Evolutionary conservation across 1,140 invertebrate species (phyloP), one percentile per base, ranked within the genome.

Genomic region (Drosophila navojoa): DNA sequence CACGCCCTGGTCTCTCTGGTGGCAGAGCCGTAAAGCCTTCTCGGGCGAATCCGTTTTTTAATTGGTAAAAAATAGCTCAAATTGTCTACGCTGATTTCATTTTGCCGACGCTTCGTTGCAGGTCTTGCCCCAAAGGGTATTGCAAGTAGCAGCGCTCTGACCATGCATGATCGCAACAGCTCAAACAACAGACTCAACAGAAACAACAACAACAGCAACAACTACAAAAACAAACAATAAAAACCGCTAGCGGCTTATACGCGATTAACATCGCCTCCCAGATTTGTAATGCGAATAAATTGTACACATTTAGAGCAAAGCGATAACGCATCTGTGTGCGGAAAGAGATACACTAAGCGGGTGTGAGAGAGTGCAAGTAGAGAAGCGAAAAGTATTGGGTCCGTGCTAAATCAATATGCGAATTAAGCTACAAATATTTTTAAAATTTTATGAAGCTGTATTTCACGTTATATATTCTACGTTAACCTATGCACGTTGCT

Each of bases 261-360:
- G 72, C 79, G 84, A 89, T 80, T 79, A 72, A 75, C 79, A 89
- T 89, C 72, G 84, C 67, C 44, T 67, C 79, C 77, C 66, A 84
- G 84, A 89, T 89, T 89, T 81, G 84, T 81, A 89, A 89, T 89
- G 84, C 84, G 81, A 89, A 89, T 89, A 89, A 84, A 89, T 80
- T 84, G 67, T 80, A 76, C 67, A 80, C 71, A 80, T 89, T 89
- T 73, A 75, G 58, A 45, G 58, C 40, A 53, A 15, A 49, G 60
- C 60, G 59, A 54, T 54, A 54, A 7, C 11, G 68, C 22, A 5
- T 27, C n/a, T 25, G 4, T 16, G 59, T 25, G 16, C 0, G 29
- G 15, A 55, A 15, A 55, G 53, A 35, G 22, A 27, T 15, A 22
- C 6, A 16, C 5, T 6, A 16, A 44, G n/a, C 5, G 42, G n/a